phyloP scores from a whole-genome alignment of 2,888 invertebrate genomes.

The Rugalucina vietnamica region DNA sequence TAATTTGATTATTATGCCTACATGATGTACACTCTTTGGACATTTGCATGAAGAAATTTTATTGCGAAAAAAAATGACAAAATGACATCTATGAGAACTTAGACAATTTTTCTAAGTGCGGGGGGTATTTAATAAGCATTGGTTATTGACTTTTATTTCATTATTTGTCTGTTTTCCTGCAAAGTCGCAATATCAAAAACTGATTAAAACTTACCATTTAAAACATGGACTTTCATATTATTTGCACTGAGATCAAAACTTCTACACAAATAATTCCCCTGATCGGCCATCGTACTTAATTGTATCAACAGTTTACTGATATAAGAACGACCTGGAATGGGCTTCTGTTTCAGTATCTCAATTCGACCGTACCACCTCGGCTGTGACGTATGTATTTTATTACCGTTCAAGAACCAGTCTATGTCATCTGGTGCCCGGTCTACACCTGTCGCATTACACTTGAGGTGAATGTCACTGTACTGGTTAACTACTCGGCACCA shows the following conservation, averaged over 20 bases:
- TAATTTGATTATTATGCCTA: too few species aligned
- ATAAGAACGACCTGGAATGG: constrained; percentile 57
- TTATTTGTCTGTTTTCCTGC: too few species aligned
- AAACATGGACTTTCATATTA: constrained; percentile 66
- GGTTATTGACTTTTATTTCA: too few species aligned
- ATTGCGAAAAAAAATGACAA: too few species aligned
- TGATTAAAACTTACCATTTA: constrained; percentile 69
- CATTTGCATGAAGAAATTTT: too few species aligned
- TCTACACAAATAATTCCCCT: constrained; percentile 67
- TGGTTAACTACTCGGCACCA: constrained; percentile 73
- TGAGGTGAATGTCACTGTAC: constrained; percentile 66
- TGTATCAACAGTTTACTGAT: constrained; percentile 65
- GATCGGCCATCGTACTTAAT: constrained; percentile 52
- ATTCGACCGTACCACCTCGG: constrained; percentile 57
- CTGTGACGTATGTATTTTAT: constrained; percentile 57
- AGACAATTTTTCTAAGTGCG: too few species aligned
- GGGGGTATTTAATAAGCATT: too few species aligned
- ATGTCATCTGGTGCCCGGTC: constrained; percentile 73
- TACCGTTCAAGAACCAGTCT: constrained; percentile 75
- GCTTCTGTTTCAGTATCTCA: constrained; percentile 50
- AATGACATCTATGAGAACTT: too few species aligned
- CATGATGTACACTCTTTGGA: too few species aligned
- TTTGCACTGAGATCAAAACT: constrained; percentile 65
- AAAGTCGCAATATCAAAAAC: too few species aligned
- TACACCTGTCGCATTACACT: constrained; percentile 76